Evolutionary conservation across 2,797 vertebrate species (phyloP), one percentile per base, ranked within the genome.

Genomic region (Nyctibius grandis): DNA sequence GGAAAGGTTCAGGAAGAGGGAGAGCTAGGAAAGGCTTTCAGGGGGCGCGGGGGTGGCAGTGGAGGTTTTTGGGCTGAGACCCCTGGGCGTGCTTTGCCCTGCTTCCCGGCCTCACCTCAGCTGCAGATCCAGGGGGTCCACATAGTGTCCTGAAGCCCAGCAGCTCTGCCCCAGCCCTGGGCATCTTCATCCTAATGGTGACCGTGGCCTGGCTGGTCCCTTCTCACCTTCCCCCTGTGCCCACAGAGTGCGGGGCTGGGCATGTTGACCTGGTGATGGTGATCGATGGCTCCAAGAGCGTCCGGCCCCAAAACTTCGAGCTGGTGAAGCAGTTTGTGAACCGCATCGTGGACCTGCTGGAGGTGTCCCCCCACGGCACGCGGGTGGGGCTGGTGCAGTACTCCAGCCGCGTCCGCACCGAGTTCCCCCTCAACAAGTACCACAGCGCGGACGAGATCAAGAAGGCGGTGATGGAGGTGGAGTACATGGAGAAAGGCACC

Each of bases 401-500:
- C 96, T 99, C 99, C 21, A 99, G 99, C 88, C 98, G 98, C 0
- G 99, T 99, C 88, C 98, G 99, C 91, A 99, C 99, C 0, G 99
- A 99, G 98, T 99, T 99, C 95, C 98, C 99, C 5, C 98, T 99
- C 92, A 98, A 98, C 96, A 98, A 98, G 97, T 99, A 99, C 91
- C 98, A 98, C 93, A 98, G 98, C 0, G 98, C 98, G 0, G 98
- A 98, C 0, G 99, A 99, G 93, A 98, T 99, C 97, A 99, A 99
- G 97, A 98, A 97, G 77, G 99, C 99, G 0, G 99, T 99, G 50
- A 98, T 98, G 98, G 99, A 98, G 20, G 98, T 99, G 64, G 98
- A 99, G 23, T 99, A 99, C 97, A 99, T 99, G 99, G 99, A 99
- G 97, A 99, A 99, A 34, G 99, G 99, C 7, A 99, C 99, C 29